These are phyloP conservation scores for Sebastes diploproa DNA, from an alignment of 2,797 vertebrate species.

Conservation along the genomic window DNA sequence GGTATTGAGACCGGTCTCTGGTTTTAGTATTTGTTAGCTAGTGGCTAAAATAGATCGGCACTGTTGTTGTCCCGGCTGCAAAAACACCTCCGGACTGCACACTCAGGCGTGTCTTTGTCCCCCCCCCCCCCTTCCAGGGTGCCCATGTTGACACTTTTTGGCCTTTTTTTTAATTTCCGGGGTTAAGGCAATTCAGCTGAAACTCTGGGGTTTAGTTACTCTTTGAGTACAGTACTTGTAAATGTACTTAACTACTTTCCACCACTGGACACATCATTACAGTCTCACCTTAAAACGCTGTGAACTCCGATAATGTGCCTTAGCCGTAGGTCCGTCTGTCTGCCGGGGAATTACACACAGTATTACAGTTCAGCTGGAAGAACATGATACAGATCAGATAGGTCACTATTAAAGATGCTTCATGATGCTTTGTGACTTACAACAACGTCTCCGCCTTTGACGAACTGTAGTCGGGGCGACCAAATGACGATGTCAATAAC, in stretches of 20 bases:
- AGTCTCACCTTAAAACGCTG: slow-evolving; percentile 83
- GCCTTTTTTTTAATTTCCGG: too few relatives aligned
- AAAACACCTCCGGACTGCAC: too few relatives aligned
- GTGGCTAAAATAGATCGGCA: too few relatives aligned
- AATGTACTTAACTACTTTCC: not conserved
- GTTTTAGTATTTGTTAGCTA: too few relatives aligned
- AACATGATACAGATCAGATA: not conserved
- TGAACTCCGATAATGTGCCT: slow-evolving; percentile 83
- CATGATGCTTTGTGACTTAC: slow-evolving; percentile 77
- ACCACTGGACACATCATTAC: not conserved
- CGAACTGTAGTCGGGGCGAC: slow-evolving; percentile 89
- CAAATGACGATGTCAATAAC: slow-evolving; percentile 86
- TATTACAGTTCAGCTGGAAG: not conserved
- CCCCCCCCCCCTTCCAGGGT: too few relatives aligned
- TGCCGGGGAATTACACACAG: slow-evolving; percentile 36
- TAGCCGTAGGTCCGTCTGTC: slow-evolving; percentile 81
- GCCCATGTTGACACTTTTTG: too few relatives aligned
- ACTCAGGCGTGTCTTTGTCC: too few relatives aligned
- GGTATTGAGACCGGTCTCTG: too few relatives aligned
- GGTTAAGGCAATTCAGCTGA: not conserved
- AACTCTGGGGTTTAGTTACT: not conserved
- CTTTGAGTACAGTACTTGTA: not conserved
- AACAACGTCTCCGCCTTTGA: slow-evolving; percentile 90
- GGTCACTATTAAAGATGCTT: not conserved
- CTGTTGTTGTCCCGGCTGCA: too few relatives aligned